These are phyloP conservation scores for Bradypus variegatus DNA, from an alignment of 2,797 vertebrate genomes.

Conservation along the genomic window DNA sequence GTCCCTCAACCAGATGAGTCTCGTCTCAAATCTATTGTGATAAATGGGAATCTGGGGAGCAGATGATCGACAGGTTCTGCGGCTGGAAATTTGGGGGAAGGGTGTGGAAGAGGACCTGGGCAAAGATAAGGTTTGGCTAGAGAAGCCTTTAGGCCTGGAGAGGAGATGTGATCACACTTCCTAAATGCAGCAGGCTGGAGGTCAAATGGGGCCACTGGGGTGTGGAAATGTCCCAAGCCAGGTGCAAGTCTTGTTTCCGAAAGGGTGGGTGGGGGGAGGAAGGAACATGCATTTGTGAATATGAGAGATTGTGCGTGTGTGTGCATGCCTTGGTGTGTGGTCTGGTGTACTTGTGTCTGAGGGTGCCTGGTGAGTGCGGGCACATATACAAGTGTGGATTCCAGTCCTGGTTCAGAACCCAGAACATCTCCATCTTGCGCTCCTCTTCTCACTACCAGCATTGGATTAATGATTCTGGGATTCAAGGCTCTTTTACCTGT, in stretches of 20 bases:
- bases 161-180: not conserved
- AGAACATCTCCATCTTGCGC: not conserved
- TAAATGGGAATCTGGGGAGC: conserved; percentile 53
- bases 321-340: not conserved
- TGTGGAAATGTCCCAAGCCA: not conserved
- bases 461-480: not conserved
- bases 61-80: conserved; percentile 27
- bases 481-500: not conserved
- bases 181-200: not conserved
- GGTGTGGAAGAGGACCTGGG: not conserved
- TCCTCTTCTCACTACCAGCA: not conserved
- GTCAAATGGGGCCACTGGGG: not conserved
- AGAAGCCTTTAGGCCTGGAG: not conserved
- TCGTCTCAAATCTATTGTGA: conserved; percentile 46
- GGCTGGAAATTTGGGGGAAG: not conserved
- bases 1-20: conserved; percentile 40
- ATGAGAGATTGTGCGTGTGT: not conserved
- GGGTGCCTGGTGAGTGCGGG: not conserved
- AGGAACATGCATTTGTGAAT: not conserved
- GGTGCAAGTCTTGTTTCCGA: not conserved
- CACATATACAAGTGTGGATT: not conserved
- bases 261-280: not conserved
- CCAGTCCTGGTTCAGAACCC: not conserved
- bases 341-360: not conserved
- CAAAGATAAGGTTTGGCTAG: not conserved